Base-by-base conservation (phyloP, 2,113 vertebrate genomes). In the Sapayoa aenigma region DNA sequence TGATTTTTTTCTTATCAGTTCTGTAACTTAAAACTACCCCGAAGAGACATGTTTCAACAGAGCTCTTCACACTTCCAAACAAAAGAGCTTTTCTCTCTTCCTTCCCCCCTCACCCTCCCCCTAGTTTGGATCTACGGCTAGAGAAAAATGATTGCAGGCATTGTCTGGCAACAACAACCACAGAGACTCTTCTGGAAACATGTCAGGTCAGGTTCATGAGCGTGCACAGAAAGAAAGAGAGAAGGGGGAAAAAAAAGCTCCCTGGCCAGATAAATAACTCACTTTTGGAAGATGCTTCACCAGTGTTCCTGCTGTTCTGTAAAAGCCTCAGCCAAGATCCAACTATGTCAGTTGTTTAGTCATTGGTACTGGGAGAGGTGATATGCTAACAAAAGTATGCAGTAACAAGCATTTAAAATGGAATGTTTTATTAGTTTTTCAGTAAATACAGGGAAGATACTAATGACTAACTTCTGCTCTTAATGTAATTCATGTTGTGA, bases 181-280 rank as follows among this genome's bases (percentile, higher is more conserved):
- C 69, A 83, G 80, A 91, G 84, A 33, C 92, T 93, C 87, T 86
- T 97, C 96, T 95, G 90, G 96, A 97, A 96, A 96, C 97, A 94
- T 96, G 96, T 96, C 96, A 94, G 94, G 95, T 97, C 97, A 96
- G 96, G 97, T 96, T 97, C 95, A 94, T 50, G 93, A 95, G 93
- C 44, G 33, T 11, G 1, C 63, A 24, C 53, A 76, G 89, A 94
- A 62, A 89, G 71, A 56, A 47, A 89, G 56, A 78, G 30, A 67
- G 55, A 65, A 42, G 42, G 6, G 20, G 8, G 18, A 0, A 0
- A 27, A 1, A 8, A 16, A 58, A 39, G 44, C 91, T 92, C 89
- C 78, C 90, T 87, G 79, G 95, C 95, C 95, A 94, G 90, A 97
- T 95, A 97, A 97, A 95, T 95, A 94, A 83, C 52, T 97, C 73